Evolutionary conservation across 2,113 vertebrate species (phyloP).

Genomic region (Albula glossodonta): DNA sequence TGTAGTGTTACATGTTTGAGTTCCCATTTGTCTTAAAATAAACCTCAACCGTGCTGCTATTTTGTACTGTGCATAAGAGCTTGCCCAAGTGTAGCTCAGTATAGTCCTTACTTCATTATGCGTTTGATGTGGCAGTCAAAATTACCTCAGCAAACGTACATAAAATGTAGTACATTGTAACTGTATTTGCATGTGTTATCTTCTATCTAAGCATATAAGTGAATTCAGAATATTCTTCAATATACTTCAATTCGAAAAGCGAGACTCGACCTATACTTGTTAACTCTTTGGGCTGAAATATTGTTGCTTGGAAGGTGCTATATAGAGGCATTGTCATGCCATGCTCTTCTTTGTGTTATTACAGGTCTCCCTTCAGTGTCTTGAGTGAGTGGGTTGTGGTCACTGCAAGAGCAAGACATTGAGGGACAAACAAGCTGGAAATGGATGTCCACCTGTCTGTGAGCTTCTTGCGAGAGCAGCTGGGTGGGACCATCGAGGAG

Average conservation of each 20-base stretch:
- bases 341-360: not conserved
- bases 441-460: conserved; percentile 38
- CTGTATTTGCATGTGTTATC: not conserved
- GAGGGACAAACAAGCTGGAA: conserved; percentile 11
- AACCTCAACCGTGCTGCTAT: not conserved
- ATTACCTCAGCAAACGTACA: not conserved
- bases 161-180: not conserved
- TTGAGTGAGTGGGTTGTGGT: not conserved
- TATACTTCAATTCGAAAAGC: not conserved
- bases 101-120: not conserved
- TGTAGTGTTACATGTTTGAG: not conserved
- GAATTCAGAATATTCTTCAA: not conserved
- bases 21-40: no score
- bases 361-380: not conserved
- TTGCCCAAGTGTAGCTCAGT: not conserved
- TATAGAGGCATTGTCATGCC: not conserved
- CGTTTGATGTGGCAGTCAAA: not conserved
- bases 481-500: conserved; percentile 35
- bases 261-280: not conserved
- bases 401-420: not conserved
- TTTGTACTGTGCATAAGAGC: not conserved
- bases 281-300: not conserved
- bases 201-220: not conserved
- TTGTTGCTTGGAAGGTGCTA: conserved; percentile 1
- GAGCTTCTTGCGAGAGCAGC: conserved; percentile 27